Evolutionary conservation across 2,888 invertebrate species (phyloP).

Genomic region (Adelphocoris suturalis): DNA sequence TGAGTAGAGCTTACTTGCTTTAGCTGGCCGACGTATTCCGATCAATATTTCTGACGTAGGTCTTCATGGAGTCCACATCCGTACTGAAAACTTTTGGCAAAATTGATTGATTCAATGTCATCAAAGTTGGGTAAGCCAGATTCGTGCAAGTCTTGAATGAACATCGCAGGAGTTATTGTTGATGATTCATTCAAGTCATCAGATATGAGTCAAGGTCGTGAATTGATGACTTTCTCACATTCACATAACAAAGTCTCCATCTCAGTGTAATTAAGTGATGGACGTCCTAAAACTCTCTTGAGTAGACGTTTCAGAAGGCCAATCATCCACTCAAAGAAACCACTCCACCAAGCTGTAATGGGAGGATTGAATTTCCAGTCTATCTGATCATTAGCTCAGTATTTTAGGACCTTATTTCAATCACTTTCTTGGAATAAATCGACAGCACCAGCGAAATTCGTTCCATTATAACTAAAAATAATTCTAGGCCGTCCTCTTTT

Average conservation of each 20-base stretch:
- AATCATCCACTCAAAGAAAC: constrained; percentile 77
- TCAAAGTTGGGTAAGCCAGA: constrained; percentile 24
- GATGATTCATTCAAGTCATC: not conserved
- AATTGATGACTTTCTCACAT: not conserved
- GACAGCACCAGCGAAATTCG: constrained; percentile 78
- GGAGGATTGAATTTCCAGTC: constrained; percentile 77
- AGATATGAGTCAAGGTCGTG: constrained; percentile 33
- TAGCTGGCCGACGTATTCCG: constrained; percentile 46
- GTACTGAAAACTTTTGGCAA: not conserved
- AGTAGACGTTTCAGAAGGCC: constrained; percentile 62
- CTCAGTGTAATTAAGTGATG: not conserved
- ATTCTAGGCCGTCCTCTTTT: constrained; percentile 77
- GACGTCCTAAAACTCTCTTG: not conserved
- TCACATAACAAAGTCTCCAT: not conserved
- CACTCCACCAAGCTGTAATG: constrained; percentile 66
- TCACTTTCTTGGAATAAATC: constrained; percentile 80
- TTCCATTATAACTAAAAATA: constrained; percentile 78
- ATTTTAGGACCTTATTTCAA: constrained; percentile 78
- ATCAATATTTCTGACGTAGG: not conserved
- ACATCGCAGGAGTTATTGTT: constrained; percentile 29
- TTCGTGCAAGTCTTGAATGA: constrained; percentile 14
- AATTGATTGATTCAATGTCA: not conserved
- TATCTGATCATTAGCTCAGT: constrained; percentile 74
- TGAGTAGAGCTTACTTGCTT: not conserved
- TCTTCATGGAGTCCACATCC: not conserved